Evolutionary conservation across 2,888 invertebrate genomes (phyloP), one percentile per base, ranked within the genome.

Genomic region (Argynnis bischoffii): DNA sequence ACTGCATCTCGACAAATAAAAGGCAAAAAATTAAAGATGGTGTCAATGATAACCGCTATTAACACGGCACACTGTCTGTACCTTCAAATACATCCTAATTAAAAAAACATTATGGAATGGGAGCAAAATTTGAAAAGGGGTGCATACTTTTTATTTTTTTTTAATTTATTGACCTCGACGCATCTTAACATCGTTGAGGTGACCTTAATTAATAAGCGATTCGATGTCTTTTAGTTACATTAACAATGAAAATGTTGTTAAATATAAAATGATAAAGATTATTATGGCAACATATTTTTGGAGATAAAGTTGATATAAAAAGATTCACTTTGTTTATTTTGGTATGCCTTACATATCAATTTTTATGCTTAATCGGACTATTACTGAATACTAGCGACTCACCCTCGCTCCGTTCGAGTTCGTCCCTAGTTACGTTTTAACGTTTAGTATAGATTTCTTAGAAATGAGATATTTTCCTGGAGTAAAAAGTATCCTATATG

Each of bases 31-130:
- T 69, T 35, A 70, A 79, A 81, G 82, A 85, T 85, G 79, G 81
- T 80, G 82, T 81, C 76, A 71, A 55, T 68, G 85, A 86, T 85
- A 84, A 79, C 67, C 66, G 66, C 78, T 81, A 83, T 84, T 82
- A 83, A 82, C 81, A 80, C 77, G 48, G 60, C 50, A 50, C 66
- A 21, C 54, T 73, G 70, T 31, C 46, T 67, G 72, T 76, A 79
- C 77, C 78, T 76, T 77, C 78, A 77, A 81, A 83, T 83, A 81
- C 79, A 76, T 72, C 67, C 67, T 69, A 75, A 79, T 82, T 81
- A 81, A 84, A 72, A 53, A 54, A 18, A 47, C 53, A 67, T 57
- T 56, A 57, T 41, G 18, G 53, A 54, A 53, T 53, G 26, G 56
- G 53, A 53, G 16, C 46, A 56, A 59, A 63, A 46, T 63, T 53